A percentile compares a stretch with the other conserved stretches of the same genome.
Conservation (phyloP, 2,888 invertebrate species). For the Agrenia bidenticulata region DNA sequence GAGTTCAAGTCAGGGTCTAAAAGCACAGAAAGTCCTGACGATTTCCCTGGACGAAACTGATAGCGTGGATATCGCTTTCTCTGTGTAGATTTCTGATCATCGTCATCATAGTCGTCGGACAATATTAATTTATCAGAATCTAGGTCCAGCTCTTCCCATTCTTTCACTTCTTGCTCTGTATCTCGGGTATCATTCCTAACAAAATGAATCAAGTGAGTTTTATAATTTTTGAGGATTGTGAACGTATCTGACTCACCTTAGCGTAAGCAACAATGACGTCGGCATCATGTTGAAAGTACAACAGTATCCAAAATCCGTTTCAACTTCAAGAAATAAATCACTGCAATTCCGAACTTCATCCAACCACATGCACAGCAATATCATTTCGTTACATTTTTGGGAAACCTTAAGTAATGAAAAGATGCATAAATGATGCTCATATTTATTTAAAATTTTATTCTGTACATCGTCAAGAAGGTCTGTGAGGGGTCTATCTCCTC, state of each 20-base stretch:
- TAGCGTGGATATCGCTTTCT: constrained; percentile 29
- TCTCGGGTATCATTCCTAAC: constrained; percentile 35
- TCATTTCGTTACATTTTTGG: constrained; percentile 73
- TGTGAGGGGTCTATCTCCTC: not conserved
- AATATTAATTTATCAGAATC: constrained; percentile 26
- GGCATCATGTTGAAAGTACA: constrained; percentile 72
- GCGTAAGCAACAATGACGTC: constrained; percentile 54
- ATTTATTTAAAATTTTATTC: not conserved
- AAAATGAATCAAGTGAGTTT: constrained; percentile 7
- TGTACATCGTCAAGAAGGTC: constrained; percentile 6
- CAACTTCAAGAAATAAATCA: constrained; percentile 70
- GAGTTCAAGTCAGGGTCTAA: constrained; percentile 47
- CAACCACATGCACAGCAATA: constrained; percentile 70
- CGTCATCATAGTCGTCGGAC: not conserved
- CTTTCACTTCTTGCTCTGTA: constrained; percentile 9
- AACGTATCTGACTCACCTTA: too few relatives aligned
- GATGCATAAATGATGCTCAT: not conserved
- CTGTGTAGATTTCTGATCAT: not conserved
- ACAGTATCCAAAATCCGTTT: constrained; percentile 81
- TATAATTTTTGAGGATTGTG: too few relatives aligned
- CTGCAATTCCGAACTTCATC: constrained; percentile 65
- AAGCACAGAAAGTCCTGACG: constrained; percentile 46
- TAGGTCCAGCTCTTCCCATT: constrained; percentile 19
- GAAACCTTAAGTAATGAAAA: constrained; percentile 62
- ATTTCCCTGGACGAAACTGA: constrained; percentile 45